Evolutionary conservation across 1,140 invertebrate species (phyloP).

Genomic region (Cephus cinctus): DNA sequence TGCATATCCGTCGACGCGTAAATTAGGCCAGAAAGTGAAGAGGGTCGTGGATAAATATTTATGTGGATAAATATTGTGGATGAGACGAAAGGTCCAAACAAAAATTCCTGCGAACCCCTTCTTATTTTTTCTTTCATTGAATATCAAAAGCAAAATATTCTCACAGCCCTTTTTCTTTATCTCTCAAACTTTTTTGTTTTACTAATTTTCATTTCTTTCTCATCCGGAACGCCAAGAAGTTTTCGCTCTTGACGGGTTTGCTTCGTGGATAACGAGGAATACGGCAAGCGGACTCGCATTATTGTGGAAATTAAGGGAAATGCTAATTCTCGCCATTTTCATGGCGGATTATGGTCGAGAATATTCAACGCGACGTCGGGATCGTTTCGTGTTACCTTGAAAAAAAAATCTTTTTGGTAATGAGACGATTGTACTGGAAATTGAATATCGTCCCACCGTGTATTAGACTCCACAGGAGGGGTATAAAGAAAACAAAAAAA

Average conservation of each 20-base stretch:
- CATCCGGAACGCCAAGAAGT: no score
- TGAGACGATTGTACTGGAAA: slow-evolving; percentile 7
- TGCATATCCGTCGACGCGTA: no score
- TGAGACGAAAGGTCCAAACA: no score
- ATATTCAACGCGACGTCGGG: slow-evolving; percentile 26
- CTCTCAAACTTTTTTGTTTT: no score
- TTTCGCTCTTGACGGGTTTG: slow-evolving; percentile 7
- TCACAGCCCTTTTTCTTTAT: no score
- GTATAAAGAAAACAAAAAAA: background rate
- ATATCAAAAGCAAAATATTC: no score
- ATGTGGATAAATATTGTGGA: no score
- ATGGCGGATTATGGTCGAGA: slow-evolving; percentile 26
- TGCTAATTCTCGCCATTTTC: slow-evolving; percentile 40
- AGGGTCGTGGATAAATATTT: no score
- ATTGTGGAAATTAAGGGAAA: slow-evolving; percentile 41
- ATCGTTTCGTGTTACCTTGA: background rate
- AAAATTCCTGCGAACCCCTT: no score
- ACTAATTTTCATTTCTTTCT: no score
- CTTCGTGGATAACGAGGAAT: slow-evolving; percentile 16
- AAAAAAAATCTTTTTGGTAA: slow-evolving; percentile 11
- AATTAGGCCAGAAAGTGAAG: no score
- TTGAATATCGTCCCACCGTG: slow-evolving; percentile 2
- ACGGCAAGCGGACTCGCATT: slow-evolving; percentile 17
- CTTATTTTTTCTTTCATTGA: no score
- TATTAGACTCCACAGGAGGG: background rate